phyloP scores from a whole-genome alignment of 2,113 vertebrate species.

The Perccottus glenii region DNA sequence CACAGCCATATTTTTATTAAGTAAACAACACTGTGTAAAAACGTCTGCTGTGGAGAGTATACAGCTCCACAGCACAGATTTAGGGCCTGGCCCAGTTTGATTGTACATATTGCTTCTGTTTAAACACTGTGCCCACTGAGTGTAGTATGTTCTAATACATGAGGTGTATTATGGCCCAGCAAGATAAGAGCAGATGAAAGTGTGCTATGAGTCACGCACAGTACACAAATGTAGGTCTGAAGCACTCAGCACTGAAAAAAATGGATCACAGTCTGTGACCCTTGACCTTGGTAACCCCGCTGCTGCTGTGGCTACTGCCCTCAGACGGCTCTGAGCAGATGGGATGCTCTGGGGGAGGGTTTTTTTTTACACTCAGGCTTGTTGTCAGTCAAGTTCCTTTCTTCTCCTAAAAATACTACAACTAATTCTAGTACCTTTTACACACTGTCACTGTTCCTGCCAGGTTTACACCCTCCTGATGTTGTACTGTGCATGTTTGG shows the following conservation, averaged over 20 bases:
- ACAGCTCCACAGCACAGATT: no score
- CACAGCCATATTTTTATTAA: no score
- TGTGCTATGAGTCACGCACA: slow-evolving; percentile 3
- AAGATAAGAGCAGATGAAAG: not conserved
- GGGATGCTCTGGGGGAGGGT: slow-evolving; percentile 48
- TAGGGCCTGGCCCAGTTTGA: no score
- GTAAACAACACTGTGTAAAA: no score
- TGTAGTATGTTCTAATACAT: not conserved
- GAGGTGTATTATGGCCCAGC: not conserved
- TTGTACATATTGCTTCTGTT: no score
- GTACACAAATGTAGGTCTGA: slow-evolving; percentile 27
- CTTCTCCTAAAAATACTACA: slow-evolving; percentile 5
- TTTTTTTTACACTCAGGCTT: slow-evolving; percentile 18
- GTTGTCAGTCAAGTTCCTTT: slow-evolving; percentile 38
- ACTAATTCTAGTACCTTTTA: slow-evolving; percentile 4
- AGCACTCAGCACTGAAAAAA: slow-evolving; percentile 41
- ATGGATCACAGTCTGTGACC: slow-evolving; percentile 75
- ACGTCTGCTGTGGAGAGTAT: no score
- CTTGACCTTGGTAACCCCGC: slow-evolving; percentile 59
- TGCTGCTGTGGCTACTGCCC: not conserved
- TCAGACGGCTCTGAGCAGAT: slow-evolving; percentile 63
- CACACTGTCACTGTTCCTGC: not conserved
- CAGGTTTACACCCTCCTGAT: slow-evolving; percentile 17
- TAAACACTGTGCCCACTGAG: no score
- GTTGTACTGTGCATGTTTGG: slow-evolving; percentile 22